Evolutionary conservation across 2,888 invertebrate genomes (phyloP).

Genomic region (Serrognathus titanus): DNA sequence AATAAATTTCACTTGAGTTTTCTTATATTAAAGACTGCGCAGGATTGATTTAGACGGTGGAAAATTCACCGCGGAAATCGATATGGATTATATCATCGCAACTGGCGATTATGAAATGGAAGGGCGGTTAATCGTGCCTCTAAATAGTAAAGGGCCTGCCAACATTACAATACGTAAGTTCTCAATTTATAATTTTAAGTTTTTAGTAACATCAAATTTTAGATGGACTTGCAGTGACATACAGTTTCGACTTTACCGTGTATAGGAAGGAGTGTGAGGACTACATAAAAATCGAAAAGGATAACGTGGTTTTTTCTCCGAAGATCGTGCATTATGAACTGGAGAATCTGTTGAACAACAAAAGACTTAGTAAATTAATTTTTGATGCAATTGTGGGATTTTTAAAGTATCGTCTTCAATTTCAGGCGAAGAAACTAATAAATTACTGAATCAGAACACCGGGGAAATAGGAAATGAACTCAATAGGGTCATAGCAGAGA

Average conservation of each 20-base stretch:
- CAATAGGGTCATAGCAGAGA: conserved; percentile 10
- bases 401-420: not conserved
- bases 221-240: conserved; percentile 8
- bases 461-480: conserved; percentile 7
- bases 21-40: not conserved
- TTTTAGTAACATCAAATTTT: not conserved
- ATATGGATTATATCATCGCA: conserved; percentile 6
- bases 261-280: conserved; percentile 7
- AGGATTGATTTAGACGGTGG: conserved; percentile 10
- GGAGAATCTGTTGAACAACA: conserved; percentile 13
- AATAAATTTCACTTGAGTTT: not conserved
- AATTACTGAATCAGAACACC: conserved; percentile 11
- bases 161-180: conserved; percentile 14
- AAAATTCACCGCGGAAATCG: conserved; percentile 1
- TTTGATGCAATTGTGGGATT: not conserved
- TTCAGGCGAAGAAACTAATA: conserved; percentile 15
- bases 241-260: conserved; percentile 5
- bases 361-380: conserved; percentile 6
- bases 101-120: conserved; percentile 13
- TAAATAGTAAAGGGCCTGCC: conserved; percentile 8
- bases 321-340: conserved; percentile 5
- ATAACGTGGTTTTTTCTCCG: conserved; percentile 4
- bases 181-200: too few relatives aligned
- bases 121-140: conserved; percentile 10
- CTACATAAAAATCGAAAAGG: conserved; percentile 7